Conservation (phyloP, 2,113 vertebrate species). For the Felis chaus region DNA sequence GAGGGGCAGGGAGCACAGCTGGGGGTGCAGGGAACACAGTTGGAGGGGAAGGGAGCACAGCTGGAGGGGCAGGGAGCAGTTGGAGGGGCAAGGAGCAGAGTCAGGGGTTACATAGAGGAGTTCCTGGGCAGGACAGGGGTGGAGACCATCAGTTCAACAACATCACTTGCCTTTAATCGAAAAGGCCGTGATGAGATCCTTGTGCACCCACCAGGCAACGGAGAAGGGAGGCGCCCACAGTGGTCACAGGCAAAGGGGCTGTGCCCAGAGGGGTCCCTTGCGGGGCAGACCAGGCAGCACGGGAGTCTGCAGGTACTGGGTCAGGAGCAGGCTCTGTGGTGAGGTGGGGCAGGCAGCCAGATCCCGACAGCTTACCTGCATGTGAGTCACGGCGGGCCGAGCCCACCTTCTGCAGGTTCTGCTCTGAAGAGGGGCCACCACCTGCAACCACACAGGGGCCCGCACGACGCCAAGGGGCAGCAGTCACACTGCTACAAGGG, state of each 20-base stretch:
- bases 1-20: accelerated
- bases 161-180: too few relatives aligned
- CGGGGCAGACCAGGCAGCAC: not conserved
- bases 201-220: not conserved
- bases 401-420: not conserved
- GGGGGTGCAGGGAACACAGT: too few relatives aligned
- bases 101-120: not conserved
- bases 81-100: too few relatives aligned
- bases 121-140: not conserved
- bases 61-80: not conserved
- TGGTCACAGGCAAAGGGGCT: not conserved
- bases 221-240: not conserved
- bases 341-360: not conserved
- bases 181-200: not conserved
- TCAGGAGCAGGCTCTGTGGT: not conserved
- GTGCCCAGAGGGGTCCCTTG: not conserved
- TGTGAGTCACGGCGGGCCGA: not conserved
- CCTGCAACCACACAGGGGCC: too few relatives aligned
- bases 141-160: too few relatives aligned
- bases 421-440: not conserved
- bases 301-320: too few relatives aligned
- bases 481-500: too few relatives aligned
- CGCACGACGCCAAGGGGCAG: too few relatives aligned
- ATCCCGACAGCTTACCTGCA: not conserved
- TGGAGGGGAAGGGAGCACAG: too few relatives aligned